Percentiles rank a stretch among this genome's conserved stretches.
These are phyloP conservation scores for Onthophagus taurus DNA, from an alignment of 1,140 invertebrate species.

Conservation along the genomic window DNA sequence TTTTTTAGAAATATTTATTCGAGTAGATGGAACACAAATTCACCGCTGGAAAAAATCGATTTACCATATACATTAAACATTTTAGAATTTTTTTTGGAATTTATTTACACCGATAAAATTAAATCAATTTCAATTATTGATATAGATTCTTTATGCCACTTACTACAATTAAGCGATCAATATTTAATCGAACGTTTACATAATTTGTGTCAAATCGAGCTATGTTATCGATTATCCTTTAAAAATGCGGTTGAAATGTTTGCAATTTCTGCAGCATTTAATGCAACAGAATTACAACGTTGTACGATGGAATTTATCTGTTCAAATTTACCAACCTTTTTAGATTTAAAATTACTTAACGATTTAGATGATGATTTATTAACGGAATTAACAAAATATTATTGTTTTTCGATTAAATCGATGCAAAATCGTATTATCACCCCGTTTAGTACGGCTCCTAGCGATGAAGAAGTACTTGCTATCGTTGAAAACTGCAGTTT, in stretches of 20 bases:
- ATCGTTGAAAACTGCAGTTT: conserved; percentile 30
- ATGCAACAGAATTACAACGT: conserved; percentile 53
- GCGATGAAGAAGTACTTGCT: conserved; percentile 43
- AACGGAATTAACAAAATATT: conserved; percentile 51
- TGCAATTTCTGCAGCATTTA: conserved; percentile 57
- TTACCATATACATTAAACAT: conserved; percentile 30
- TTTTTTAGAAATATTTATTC: conserved; percentile 69
- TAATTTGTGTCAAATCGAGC: conserved; percentile 54
- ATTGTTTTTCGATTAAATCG: conserved; percentile 41
- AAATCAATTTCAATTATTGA: conserved; percentile 45
- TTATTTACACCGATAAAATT: conserved; percentile 56
- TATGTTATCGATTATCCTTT: conserved; percentile 50
- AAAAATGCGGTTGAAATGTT: conserved; percentile 61
- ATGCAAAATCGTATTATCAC: conserved; percentile 51
- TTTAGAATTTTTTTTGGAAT: conserved; percentile 53
- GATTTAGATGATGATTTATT: conserved; percentile 47
- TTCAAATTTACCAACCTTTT: conserved; percentile 54
- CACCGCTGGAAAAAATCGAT: too few relatives aligned
- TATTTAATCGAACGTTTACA: conserved; percentile 53
- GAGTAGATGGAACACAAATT: conserved; percentile 59
- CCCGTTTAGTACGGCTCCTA: conserved; percentile 47
- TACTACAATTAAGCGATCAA: conserved; percentile 61
- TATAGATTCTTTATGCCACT: conserved; percentile 50
- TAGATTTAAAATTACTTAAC: conserved; percentile 54
- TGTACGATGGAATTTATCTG: conserved; percentile 62